These are phyloP conservation scores for Euthynnus affinis DNA, from an alignment of 2,797 vertebrate genomes.

Conservation along the genomic window DNA sequence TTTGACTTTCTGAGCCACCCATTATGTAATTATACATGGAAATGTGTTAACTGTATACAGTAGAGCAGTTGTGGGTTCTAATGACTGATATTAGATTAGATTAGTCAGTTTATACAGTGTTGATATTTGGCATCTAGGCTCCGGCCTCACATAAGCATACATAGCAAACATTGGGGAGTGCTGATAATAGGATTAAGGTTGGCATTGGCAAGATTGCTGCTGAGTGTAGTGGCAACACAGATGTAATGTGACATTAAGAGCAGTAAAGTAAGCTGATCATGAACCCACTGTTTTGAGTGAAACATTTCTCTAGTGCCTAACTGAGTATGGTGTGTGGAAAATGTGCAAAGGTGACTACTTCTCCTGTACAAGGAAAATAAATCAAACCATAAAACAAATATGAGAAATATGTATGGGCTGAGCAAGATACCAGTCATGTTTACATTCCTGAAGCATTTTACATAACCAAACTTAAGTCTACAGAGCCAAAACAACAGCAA, in stretches of 20 bases:
- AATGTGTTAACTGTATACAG: background rate
- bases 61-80: no score
- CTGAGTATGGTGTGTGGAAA: background rate
- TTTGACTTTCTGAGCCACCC: background rate
- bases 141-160: background rate
- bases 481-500: background rate
- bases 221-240: background rate
- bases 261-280: background rate
- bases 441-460: background rate
- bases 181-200: background rate
- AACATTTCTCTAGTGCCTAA: background rate
- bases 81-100: no score
- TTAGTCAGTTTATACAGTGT: background rate
- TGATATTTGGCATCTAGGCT: background rate
- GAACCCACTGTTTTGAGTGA: background rate
- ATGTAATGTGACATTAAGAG: no score
- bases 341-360: background rate
- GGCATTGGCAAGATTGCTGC: background rate
- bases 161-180: slow-evolving; percentile 8
- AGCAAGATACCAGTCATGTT: background rate
- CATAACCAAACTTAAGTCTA: no score
- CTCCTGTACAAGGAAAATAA: no score
- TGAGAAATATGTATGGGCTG: background rate
- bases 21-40: background rate
- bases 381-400: background rate